Evolutionary conservation across 2,888 invertebrate species (phyloP).

Genomic region (Athalia cordata): DNA sequence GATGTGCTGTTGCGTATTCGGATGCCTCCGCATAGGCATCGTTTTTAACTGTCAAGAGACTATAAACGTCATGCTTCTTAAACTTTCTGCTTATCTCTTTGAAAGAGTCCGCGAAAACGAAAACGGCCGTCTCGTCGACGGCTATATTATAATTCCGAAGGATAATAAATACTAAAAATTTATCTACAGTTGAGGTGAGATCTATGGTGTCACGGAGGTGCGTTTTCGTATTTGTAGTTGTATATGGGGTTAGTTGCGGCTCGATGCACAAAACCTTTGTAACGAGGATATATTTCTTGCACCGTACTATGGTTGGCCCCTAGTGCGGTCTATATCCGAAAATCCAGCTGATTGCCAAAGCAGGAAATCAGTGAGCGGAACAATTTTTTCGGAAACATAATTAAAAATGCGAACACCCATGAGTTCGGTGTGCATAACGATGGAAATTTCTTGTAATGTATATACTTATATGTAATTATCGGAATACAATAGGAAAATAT

Average conservation of each 20-base stretch:
- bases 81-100: conserved; percentile 20
- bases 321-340: too few relatives aligned
- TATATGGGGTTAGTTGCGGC: conserved; percentile 9
- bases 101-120: background rate
- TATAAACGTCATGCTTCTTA: conserved; percentile 5
- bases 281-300: background rate
- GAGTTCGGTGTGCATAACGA: background rate
- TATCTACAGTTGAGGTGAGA: background rate
- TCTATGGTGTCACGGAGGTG: background rate
- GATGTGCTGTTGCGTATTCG: conserved; percentile 5
- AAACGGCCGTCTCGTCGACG: background rate
- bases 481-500: background rate
- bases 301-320: background rate
- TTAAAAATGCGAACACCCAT: background rate
- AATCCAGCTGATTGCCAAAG: too few relatives aligned
- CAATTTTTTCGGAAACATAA: conserved; percentile 7
- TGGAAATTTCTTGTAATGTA: background rate
- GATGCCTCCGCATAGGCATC: background rate
- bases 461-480: conserved; percentile 10
- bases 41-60: background rate
- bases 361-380: background rate
- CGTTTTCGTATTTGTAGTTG: background rate
- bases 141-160: too few relatives aligned
- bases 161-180: too few relatives aligned
- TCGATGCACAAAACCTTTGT: conserved; percentile 4